A percentile compares a stretch with the other conserved stretches of the same genome.
Evolutionary conservation across 2,888 invertebrate genomes (phyloP).

Genomic region (Carabus problematicus): DNA sequence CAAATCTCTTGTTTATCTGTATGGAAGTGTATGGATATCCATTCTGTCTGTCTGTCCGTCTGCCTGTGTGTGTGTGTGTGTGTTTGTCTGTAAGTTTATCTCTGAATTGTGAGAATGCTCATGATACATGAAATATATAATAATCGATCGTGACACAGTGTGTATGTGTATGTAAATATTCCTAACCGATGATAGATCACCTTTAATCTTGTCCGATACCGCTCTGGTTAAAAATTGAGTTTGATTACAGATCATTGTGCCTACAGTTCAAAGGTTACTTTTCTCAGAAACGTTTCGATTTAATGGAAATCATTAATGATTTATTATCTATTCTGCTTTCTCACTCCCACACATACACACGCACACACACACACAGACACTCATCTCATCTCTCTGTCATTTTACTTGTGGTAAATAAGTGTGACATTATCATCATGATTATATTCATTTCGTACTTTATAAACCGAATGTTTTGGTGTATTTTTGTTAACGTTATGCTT

Average conservation of each 20-base stretch:
- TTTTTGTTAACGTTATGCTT: not conserved
- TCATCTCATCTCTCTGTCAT: no score
- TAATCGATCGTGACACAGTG: not conserved
- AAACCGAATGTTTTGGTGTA: not conserved
- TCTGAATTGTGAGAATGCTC: not conserved
- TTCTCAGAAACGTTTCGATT: slow-evolving; percentile 24
- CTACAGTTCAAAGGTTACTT: slow-evolving; percentile 24
- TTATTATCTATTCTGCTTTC: slow-evolving; percentile 10
- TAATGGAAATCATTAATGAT: slow-evolving; percentile 30
- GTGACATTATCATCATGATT: not conserved
- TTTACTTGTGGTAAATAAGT: not conserved
- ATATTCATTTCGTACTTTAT: not conserved
- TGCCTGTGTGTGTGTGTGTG: not conserved
- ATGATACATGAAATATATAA: no score
- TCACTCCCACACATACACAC: not conserved
- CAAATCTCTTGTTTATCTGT: not conserved
- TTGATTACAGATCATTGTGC: slow-evolving; percentile 23
- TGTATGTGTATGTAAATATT: slow-evolving; percentile 5
- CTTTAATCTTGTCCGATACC: slow-evolving; percentile 7
- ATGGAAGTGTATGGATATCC: no score
- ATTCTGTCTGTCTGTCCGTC: not conserved
- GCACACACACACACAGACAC: not conserved
- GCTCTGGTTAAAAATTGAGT: slow-evolving; percentile 14
- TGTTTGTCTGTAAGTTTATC: not conserved
- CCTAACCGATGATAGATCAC: slow-evolving; percentile 4